Percentiles rank a stretch among this genome's conserved stretches.
Evolutionary conservation across 2,888 invertebrate genomes (phyloP).

Genomic region (Ormyrus thymus): DNA sequence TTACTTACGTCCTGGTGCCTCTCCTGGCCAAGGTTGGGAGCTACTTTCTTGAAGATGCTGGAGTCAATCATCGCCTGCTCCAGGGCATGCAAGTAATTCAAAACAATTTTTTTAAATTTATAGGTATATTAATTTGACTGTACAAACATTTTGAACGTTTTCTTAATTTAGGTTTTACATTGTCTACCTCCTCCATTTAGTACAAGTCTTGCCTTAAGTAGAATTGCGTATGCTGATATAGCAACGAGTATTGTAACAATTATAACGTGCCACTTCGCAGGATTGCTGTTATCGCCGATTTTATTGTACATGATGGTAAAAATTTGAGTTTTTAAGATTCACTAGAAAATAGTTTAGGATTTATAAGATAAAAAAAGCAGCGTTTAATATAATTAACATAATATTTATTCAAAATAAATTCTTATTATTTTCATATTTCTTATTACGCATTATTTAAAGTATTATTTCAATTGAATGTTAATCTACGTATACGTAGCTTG

Average conservation of each 20-base stretch:
- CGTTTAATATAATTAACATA: slow-evolving; percentile 31
- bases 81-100: slow-evolving; percentile 71
- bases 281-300: slow-evolving; percentile 70
- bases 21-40: slow-evolving; percentile 66
- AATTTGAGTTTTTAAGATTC: not conserved
- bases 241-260: slow-evolving; percentile 71
- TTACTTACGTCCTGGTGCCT: slow-evolving; percentile 70
- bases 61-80: slow-evolving; percentile 69
- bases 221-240: slow-evolving; percentile 69
- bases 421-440: slow-evolving; percentile 29
- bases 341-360: not conserved
- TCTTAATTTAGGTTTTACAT: slow-evolving; percentile 68
- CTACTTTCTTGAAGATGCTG: slow-evolving; percentile 63
- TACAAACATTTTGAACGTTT: slow-evolving; percentile 14
- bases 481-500: slow-evolving; percentile 62
- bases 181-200: slow-evolving; percentile 73
- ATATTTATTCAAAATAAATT: slow-evolving; percentile 53
- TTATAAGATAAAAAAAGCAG: not conserved
- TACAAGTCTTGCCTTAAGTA: slow-evolving; percentile 69
- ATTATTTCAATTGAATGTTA: too few relatives aligned
- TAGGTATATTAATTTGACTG: slow-evolving; percentile 16
- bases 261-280: slow-evolving; percentile 68
- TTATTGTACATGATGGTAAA: slow-evolving; percentile 71
- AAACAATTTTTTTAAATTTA: not conserved
- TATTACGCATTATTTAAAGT: slow-evolving; percentile 15